These are phyloP conservation scores for Leptodactylus fuscus DNA, from an alignment of 2,113 vertebrate genomes.

Conservation along the genomic window DNA sequence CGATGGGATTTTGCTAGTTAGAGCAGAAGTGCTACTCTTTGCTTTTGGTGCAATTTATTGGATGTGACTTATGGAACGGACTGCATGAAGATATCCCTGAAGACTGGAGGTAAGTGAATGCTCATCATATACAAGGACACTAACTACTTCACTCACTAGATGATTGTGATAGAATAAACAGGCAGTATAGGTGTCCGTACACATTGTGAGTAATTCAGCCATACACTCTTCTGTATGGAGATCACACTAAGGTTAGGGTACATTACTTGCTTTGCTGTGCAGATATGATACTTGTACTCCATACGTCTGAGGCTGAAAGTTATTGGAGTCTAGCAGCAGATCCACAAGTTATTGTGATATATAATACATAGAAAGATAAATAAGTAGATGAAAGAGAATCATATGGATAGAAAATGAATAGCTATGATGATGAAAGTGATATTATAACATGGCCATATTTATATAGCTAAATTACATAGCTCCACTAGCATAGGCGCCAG, in stretches of 20 bases:
- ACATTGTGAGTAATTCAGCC: neutral
- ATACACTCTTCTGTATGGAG: neutral
- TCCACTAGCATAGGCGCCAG: no score
- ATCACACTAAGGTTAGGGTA: neutral
- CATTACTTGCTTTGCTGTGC: no score
- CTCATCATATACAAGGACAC: neutral
- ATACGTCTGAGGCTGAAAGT: no score
- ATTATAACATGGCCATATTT: no score
- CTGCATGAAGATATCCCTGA: neutral
- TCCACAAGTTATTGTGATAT: no score
- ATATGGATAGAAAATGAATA: no score
- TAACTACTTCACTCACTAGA: neutral
- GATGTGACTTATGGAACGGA: neutral
- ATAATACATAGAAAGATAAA: no score
- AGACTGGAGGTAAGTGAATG: slow-evolving; percentile 63
- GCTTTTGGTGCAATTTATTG: neutral
- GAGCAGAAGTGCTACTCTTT: neutral
- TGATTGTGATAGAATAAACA: neutral
- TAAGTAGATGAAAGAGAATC: no score
- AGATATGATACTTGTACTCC: no score
- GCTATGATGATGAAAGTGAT: no score
- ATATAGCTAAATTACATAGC: no score
- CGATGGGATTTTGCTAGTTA: slow-evolving; percentile 64
- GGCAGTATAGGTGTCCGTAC: neutral
- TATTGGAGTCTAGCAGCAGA: no score